phyloP scores from a whole-genome alignment of 2,113 vertebrate species.

The Corythaixoides concolor region DNA sequence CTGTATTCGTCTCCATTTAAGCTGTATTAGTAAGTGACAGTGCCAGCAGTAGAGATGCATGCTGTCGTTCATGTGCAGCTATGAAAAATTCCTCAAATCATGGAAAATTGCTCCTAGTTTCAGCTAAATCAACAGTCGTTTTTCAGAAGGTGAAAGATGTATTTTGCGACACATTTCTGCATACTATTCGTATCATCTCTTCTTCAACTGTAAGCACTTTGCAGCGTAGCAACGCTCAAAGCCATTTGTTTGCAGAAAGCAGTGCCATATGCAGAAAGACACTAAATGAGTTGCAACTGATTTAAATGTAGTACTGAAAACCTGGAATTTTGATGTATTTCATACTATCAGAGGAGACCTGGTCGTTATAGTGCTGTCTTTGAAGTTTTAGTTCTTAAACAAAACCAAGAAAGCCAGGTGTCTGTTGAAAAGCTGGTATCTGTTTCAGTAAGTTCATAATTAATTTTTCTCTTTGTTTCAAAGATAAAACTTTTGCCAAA shows the following conservation, averaged over 20 bases:
- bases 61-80: slow-evolving; percentile 9
- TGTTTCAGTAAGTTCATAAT: background rate
- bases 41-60: slow-evolving; percentile 6
- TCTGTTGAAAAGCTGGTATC: background rate
- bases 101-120: slow-evolving; percentile 44
- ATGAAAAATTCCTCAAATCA: slow-evolving; percentile 55
- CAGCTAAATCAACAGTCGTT: slow-evolving; percentile 21
- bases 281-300: background rate
- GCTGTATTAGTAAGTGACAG: slow-evolving; percentile 37
- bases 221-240: background rate
- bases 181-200: background rate
- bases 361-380: background rate
- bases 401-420: background rate
- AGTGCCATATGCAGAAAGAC: background rate
- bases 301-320: background rate
- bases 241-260: background rate
- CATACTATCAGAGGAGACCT: background rate
- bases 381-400: background rate
- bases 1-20: slow-evolving; percentile 15
- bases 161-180: background rate
- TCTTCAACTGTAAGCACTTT: background rate
- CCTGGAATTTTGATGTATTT: background rate
- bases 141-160: slow-evolving; percentile 26
- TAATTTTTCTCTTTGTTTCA: background rate
- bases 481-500: background rate